Base-by-base conservation (phyloP, 1,140 invertebrate species). In the Luehdorfia chinensis region DNA sequence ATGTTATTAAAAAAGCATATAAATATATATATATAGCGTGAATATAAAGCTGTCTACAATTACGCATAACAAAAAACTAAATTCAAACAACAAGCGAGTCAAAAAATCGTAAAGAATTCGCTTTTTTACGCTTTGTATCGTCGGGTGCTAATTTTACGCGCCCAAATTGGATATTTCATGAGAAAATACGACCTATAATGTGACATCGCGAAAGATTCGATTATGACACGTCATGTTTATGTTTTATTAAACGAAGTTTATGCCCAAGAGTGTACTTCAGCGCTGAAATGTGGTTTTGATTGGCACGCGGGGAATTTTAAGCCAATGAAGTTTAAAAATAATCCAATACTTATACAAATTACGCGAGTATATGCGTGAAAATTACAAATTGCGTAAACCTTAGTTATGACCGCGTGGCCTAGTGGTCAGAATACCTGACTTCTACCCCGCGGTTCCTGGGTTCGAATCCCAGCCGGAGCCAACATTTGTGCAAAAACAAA, bases 211-310 rank as follows among this genome's bases (percentile, higher is more conserved):
- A 49, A 11, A 34, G 47, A 41, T 31, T 47, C 48, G 59, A 68
- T 70, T 73, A 70, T 67, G 59, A 64, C 55, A 50, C 39, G 43
- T 21, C 19, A 12, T 19, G 16, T 69, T 68, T 60, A 44, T 58
- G 41, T 55, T 69, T 59, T 57, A 56, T 63, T 57, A 50, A 59
- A 59, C 49, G 50, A 54, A 63, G 55, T 65, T 71, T 71, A 69
- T 62, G 54, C 12, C 25, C 14, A 12, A 53, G 56, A 49, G 47
- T 44, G 58, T 56, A 48, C 44, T 50, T 39, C 34, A 11, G 27
- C 25, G 39, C 11, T 30, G 39, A 43, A 43, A 43, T 47, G 21
- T 28, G 28, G 27, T 50, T 47, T 45, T 37, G 36, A 37, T 31
- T 45, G 51, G 46, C 32, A 34, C 15, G 31, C 9, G 9, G 12